Conservation (phyloP, 1,140 invertebrate species). For the Battus philenor region DNA sequence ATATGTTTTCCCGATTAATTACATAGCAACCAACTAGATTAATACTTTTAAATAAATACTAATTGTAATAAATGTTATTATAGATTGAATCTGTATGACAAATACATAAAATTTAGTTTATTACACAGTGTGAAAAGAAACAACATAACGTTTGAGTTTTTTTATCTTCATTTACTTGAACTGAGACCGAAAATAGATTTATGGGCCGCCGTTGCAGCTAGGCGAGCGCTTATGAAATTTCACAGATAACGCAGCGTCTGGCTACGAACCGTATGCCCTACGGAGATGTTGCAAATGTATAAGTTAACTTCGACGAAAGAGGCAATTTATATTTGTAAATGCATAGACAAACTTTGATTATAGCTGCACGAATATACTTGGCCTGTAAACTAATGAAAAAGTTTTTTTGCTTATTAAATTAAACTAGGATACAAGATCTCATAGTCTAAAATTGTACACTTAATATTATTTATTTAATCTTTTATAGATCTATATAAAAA, state of each 20-base stretch:
- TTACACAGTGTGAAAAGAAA: not conserved
- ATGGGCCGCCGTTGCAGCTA: not conserved
- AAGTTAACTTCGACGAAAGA: not conserved
- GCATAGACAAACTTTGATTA: not conserved
- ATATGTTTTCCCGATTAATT: not conserved
- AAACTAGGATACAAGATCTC: not conserved
- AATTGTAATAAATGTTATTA: too few relatives aligned
- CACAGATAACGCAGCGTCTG: conserved; percentile 12
- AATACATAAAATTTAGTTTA: not conserved
- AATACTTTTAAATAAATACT: not conserved
- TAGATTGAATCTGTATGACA: not conserved
- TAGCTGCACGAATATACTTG: not conserved
- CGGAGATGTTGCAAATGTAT: conserved; percentile 12
- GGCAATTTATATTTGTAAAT: conserved; percentile 1
- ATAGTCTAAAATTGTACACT: not conserved
- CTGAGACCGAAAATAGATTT: conserved; percentile 1
- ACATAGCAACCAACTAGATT: not conserved
- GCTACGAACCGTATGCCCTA: conserved; percentile 7
- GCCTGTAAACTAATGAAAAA: not conserved
- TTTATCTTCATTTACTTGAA: too few relatives aligned
- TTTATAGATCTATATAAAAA: too few relatives aligned
- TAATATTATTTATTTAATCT: not conserved
- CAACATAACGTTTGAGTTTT: not conserved
- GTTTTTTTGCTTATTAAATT: not conserved
- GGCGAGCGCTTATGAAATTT: conserved; percentile 12